phyloP scores from a whole-genome alignment of 2,113 vertebrate species.

The Brachyistius frenatus region DNA sequence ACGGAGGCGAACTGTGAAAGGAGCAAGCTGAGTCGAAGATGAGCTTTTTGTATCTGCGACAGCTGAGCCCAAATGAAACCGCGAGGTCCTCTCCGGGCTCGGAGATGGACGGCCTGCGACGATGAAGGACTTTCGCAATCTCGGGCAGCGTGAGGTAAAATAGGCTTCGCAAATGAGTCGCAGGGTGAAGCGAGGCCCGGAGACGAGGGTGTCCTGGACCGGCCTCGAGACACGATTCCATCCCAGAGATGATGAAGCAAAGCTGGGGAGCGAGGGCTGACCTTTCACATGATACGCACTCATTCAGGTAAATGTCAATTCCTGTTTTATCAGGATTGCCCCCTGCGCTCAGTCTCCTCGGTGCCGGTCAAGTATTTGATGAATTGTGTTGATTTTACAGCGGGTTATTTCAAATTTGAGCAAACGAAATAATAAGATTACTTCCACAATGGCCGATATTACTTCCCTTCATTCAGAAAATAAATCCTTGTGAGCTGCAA shows the following conservation, averaged over 20 bases:
- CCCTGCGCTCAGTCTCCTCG: neutral
- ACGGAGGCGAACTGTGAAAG: slow-evolving; percentile 25
- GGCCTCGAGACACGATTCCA: neutral
- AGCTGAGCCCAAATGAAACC: slow-evolving; percentile 38
- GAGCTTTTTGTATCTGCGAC: slow-evolving; percentile 35
- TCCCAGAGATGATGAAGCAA: slow-evolving; percentile 9
- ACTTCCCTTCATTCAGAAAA: neutral
- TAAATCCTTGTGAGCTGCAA: neutral
- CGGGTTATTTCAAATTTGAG: neutral
- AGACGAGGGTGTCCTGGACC: slow-evolving; percentile 25
- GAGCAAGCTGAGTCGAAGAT: slow-evolving; percentile 55
- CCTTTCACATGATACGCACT: slow-evolving; percentile 41
- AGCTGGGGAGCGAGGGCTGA: neutral
- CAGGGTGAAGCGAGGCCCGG: slow-evolving; percentile 2
- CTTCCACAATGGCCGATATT: no score
- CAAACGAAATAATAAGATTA: neutral
- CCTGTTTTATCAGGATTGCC: slow-evolving; percentile 37
- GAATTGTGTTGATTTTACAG: neutral
- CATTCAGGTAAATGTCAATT: slow-evolving; percentile 52
- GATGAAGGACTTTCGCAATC: slow-evolving; percentile 15
- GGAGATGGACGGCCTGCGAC: neutral
- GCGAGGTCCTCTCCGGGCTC: neutral
- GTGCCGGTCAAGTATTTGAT: neutral
- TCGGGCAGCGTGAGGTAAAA: slow-evolving; percentile 41
- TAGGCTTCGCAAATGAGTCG: neutral